Evolutionary conservation across 2,113 vertebrate genomes (phyloP), one percentile per base, ranked within the genome.

Genomic region (Xenus cinereus): DNA sequence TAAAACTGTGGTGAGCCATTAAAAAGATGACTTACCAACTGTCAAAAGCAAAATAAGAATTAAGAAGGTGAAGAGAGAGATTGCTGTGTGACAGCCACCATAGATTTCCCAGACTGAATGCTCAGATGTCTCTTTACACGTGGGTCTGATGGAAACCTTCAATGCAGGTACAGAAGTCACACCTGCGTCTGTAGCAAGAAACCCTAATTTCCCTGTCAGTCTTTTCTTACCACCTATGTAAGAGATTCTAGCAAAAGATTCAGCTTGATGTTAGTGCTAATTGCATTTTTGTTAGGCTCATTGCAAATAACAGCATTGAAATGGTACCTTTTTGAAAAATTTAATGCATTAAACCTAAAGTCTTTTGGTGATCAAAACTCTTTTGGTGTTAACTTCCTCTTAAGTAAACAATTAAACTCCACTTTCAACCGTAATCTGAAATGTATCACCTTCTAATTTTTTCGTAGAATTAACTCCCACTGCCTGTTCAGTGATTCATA

Each of bases 21-120:
- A 97, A 97, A 97, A 95, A 94, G 95, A 96, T 93, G 95, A 95
- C 74, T 97, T 96, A 96, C 94, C 94, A 97, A 97, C 96, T 97
- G 96, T 97, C 91, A 93, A 91, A 95, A 96, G 48, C 89, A 95
- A 97, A 96, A 96, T 97, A 91, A 96, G 87, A 94, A 89, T 94
- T 96, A 94, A 89, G 87, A 96, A 96, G 94, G 96, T 97, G 95
- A 96, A 96, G 85, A 96, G 76, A 75, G 75, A 94, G 89, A 93
- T 78, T 73, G 71, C 64, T 76, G 87, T 43, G 89, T 95, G 96
- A 94, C 89, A 96, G 91, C 86, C 92, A 96, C 92, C 92, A 97
- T 95, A 95, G 84, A 95, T 93, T 95, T 95, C 89, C 76, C 95
- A 96, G 92, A 68, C 96, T 95, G 94, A 91, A 95, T 96, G 95